Percentiles rank a stretch among this genome's conserved stretches.
phyloP scores from a whole-genome alignment of 2,113 vertebrate species.

The Percina caprodes region DNA sequence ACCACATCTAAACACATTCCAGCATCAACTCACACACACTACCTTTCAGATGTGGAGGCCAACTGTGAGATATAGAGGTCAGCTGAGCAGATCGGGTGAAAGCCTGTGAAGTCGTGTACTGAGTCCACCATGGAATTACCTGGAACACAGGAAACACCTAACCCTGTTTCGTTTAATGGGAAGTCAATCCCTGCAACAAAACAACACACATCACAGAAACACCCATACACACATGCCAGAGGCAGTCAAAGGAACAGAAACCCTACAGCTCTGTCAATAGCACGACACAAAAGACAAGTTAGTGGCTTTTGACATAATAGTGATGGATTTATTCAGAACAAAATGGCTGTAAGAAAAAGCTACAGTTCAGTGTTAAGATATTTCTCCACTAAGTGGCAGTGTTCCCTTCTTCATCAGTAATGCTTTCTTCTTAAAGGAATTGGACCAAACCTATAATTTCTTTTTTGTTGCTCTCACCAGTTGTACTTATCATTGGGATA shows the following conservation, averaged over 20 bases:
- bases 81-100: conserved; percentile 8
- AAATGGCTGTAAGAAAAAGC: conserved; percentile 69
- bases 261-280: conserved; percentile 6
- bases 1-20: no score
- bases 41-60: conserved; percentile 32
- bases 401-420: conserved; percentile 41
- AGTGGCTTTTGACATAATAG: conserved; percentile 14
- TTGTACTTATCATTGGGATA: conserved; percentile 27
- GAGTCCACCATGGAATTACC: conserved; percentile 22
- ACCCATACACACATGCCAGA: background rate
- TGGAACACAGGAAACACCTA: conserved; percentile 33
- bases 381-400: conserved; percentile 72
- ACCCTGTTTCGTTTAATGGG: conserved; percentile 11
- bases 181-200: conserved; percentile 4
- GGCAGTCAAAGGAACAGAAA: background rate
- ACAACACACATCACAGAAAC: conserved; percentile 2
- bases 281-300: conserved; percentile 5
- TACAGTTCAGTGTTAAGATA: background rate
- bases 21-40: background rate
- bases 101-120: conserved; percentile 20
- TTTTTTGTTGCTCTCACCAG: conserved; percentile 13
- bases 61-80: conserved; percentile 30
- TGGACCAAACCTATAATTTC: background rate
- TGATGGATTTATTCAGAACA: conserved; percentile 52
- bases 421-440: background rate